Conservation (phyloP, 2,888 invertebrate species). For the Cephus sareptanus region DNA sequence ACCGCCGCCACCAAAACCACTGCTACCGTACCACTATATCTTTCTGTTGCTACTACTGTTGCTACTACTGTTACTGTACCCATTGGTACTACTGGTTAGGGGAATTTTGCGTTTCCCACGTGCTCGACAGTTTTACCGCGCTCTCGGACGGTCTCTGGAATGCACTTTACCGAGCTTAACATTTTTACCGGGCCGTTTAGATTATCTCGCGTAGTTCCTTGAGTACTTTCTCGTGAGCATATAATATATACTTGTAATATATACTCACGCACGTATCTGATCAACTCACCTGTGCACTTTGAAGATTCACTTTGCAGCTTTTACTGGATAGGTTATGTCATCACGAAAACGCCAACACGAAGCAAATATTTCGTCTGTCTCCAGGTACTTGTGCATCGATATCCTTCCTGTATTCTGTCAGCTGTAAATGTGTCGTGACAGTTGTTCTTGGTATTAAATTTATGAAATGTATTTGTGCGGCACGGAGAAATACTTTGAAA, state of each 20-base stretch:
- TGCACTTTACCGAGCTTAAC: conserved; percentile 27
- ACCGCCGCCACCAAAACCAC: not conserved
- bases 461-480: not conserved
- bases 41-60: not conserved
- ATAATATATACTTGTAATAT: not conserved
- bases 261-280: not conserved
- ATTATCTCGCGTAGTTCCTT: conserved; percentile 15
- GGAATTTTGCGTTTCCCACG: conserved; percentile 58
- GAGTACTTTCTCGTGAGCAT: not conserved
- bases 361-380: not conserved
- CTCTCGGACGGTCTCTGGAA: conserved; percentile 32
- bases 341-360: not conserved
- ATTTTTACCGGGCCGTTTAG: conserved; percentile 1
- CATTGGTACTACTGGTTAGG: conserved; percentile 23
- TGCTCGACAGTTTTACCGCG: conserved; percentile 38
- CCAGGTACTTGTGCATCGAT: not conserved
- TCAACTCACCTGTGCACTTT: not conserved
- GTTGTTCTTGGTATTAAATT: not conserved
- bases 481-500: not conserved
- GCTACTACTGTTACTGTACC: conserved; percentile 4
- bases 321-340: not conserved
- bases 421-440: not conserved
- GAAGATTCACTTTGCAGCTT: not conserved
- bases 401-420: not conserved
- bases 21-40: not conserved